Base-by-base conservation (phyloP, 1,140 invertebrate genomes). In the Drosophila mauritiana region DNA sequence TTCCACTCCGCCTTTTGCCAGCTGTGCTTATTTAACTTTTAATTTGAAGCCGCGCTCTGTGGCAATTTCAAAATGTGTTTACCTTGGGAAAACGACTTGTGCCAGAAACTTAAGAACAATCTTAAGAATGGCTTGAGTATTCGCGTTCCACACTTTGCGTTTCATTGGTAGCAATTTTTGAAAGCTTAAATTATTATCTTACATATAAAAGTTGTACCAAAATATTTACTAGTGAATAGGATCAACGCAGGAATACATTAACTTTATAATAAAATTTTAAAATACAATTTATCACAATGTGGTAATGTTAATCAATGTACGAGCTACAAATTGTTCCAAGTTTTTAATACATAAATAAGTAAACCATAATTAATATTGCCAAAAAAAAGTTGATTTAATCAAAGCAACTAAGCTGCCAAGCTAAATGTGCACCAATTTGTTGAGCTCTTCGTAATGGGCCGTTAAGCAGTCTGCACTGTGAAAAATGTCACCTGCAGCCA, bases 1-100 rank as follows among this genome's bases (percentile, higher is more conserved):
- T 31, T 15, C 12, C 17, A 1, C 22, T 10, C 20, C 42, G 36
- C 39, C 64, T 58, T 65, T 68, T 65, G 63, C 40, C 51, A 51
- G 46, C 27, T 65, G 59, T 62, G 70, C 65, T 64, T 86, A 61
- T 74, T 85, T 85, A 88, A 88, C 74, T 86, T 88, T 86, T 88
- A 82, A 86, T 88, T 88, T 76, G 51, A 74, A 86, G 58, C 67
- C 70, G 58, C 72, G 34, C 4, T 40, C 4, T 36, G 52, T 25
- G 70, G 61, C 51, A 74, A 39, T 65, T 75, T 39, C 54, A 36
- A 65, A 56, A 48, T 75, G 73, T 75, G 72, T 75, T 75, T 75
- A 67, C 61, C 73, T 65, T 65, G 57, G 34, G 31, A 73, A 73
- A 73, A 31, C 52, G 52, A 37, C 70, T 34, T 37, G 27, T 37